Evolutionary conservation across 2,888 invertebrate genomes (phyloP), one percentile per base, ranked within the genome.

Genomic region (Cyrtodaria siliqua): DNA sequence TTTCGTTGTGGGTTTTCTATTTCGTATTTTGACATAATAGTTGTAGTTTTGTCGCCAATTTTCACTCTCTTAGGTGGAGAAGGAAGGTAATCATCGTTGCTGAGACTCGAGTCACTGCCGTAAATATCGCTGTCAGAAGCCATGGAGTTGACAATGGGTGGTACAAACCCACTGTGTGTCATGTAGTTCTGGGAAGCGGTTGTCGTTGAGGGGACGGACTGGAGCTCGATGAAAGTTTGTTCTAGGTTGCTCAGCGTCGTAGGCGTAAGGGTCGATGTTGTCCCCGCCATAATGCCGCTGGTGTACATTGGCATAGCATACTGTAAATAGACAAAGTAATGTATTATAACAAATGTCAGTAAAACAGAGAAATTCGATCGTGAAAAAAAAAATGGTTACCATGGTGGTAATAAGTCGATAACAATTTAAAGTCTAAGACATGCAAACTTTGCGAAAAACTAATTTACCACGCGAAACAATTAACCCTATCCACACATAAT

Each of bases 221-320:
- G 96, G 91, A 97, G 94, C 94, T 97, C 97, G 92, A 96, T 95
- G 94, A 97, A 97, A 0, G 97, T 96, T 91, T 98, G 97, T 94
- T 98, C 97, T 93, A 98, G 97, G 94, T 95, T 94, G 90, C 97
- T 96, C 92, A 98, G 94, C 88, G 97, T 98, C 55, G 98, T 98
- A 81, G 98, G 98, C 85, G 98, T 98, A 89, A 98, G 95, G 84
- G 98, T 96, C 91, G 98, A 98, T 83, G 98, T 98, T 93, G 96
- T 95, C n/a, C 67, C 64, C 9, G 73, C 63, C 64, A 97, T 97
- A 90, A 97, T 97, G 91, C 97, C 97, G 69, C 79, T 86, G 40
- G 87, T 83, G 63, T 85, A 90, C 27, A 80, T 79, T 29, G 90
- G 88, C 49, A 87, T 72, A 9, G 86, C 81, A 78, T 89, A 90